These are phyloP conservation scores for Sialia sialis DNA, from an alignment of 2,113 vertebrate species.

Conservation along the genomic window DNA sequence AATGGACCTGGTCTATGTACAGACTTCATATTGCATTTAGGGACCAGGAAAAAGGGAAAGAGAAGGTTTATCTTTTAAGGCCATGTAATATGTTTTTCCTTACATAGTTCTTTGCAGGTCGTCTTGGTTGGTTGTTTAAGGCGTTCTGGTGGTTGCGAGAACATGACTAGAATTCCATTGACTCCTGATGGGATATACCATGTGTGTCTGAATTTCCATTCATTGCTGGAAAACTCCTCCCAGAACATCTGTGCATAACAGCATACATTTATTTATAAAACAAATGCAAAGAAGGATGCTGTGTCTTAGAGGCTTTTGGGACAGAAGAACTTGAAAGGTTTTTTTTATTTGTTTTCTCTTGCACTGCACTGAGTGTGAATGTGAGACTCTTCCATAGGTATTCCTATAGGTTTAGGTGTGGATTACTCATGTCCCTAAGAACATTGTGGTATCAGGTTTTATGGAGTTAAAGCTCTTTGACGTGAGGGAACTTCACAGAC, in stretches of 20 bases:
- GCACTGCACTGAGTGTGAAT: not conserved
- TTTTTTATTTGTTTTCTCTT: not conserved
- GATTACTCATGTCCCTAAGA: not conserved
- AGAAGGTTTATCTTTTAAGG: not conserved
- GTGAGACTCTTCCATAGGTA: not conserved
- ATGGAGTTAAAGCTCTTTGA: not conserved
- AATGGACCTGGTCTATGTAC: not conserved
- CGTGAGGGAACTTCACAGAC: not conserved
- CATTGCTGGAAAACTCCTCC: not conserved
- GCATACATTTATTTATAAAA: constrained; percentile 35
- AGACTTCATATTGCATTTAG: not conserved
- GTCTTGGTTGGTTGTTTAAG: not conserved
- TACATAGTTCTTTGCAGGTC: not conserved
- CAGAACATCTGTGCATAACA: not conserved
- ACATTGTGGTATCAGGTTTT: not conserved
- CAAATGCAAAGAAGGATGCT: not conserved
- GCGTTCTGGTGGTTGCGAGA: not conserved
- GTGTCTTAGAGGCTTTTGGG: constrained; percentile 23
- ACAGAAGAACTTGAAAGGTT: not conserved
- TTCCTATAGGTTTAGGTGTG: not conserved
- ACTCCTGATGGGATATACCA: not conserved
- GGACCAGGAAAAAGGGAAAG: constrained; percentile 36
- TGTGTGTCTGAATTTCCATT: not conserved
- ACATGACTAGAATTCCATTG: not conserved
- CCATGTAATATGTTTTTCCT: not conserved